Evolutionary conservation across 2,797 vertebrate species (phyloP), one percentile per base, ranked within the genome.

Genomic region (Balearica regulorum): DNA sequence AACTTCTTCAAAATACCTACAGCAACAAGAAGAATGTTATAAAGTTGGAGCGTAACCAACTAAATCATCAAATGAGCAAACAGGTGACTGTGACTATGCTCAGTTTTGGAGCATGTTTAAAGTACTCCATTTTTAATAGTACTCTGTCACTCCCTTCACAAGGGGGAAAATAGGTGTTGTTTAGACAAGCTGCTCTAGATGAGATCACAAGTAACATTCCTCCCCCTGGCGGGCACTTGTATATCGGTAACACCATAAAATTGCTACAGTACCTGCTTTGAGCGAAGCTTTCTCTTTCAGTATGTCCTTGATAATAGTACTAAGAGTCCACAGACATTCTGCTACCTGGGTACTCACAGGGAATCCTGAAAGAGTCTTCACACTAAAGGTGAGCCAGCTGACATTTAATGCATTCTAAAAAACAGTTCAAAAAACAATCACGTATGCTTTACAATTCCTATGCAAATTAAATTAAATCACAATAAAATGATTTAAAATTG

Each of bases 251-350:
- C 7, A 12, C 11, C 41, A 53, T 25, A 55, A 29, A 70, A 83
- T 26, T 31, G n/a, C 5, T 60, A 51, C 79, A 26, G 44, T 92
- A 99, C 99, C 97, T 96, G 64, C 62, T 92, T 97, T 95, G 92
- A 97, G 72, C 29, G 28, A 61, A 86, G 54, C 75, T 65, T 96
- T 60, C 68, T 97, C 98, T 96, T 97, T 98, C 60, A 99, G 90
- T 33, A 98, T 75, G 80, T 90, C 97, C 95, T 98, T 98, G 24
- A 99, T 83, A 35, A 98, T 49, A 17, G 93, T 71, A 0, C 98
- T 98, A 68, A 99, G 95, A 6, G 98, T 98, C 97, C 98, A 98
- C 58, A 99, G 96, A 92, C 98, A 99, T 51, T 76, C 82, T 4
- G 98, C 85, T 71, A 98, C 44, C 28, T 93, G 93, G 13, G 79